phyloP scores from a whole-genome alignment of 1,140 invertebrate genomes.

The Megathymus violae region DNA sequence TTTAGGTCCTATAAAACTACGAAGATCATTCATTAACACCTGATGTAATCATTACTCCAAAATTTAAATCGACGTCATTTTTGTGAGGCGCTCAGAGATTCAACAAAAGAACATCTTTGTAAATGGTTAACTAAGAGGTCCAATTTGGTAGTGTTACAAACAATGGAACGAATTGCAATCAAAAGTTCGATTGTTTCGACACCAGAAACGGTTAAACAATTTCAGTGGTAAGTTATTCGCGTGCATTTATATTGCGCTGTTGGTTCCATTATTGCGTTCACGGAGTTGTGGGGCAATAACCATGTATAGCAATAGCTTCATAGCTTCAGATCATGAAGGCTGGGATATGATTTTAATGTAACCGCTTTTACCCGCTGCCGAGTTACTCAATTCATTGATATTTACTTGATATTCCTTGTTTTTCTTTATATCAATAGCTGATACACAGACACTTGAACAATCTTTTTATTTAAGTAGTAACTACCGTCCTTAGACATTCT shows the following conservation, averaged over 20 bases:
- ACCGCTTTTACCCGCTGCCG: background rate
- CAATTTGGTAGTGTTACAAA: slow-evolving; percentile 11
- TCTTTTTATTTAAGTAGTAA: too few species aligned
- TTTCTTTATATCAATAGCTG: too few species aligned
- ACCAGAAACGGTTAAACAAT: slow-evolving; percentile 19
- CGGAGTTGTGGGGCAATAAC: background rate
- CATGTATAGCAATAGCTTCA: background rate
- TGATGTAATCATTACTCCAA: too few species aligned
- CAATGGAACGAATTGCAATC: slow-evolving; percentile 33
- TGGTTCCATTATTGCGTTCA: slow-evolving; percentile 34
- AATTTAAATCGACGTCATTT: too few species aligned
- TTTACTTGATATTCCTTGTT: too few species aligned
- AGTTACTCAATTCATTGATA: background rate
- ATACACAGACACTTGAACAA: too few species aligned
- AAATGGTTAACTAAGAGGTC: slow-evolving; percentile 20
- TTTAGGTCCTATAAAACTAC: too few species aligned
- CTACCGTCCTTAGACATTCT: too few species aligned
- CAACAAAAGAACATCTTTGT: slow-evolving; percentile 2
- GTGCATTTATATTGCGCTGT: slow-evolving; percentile 38
- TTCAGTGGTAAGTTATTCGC: slow-evolving; percentile 29
- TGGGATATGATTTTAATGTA: background rate
- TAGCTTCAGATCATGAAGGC: background rate
- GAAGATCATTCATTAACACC: too few species aligned
- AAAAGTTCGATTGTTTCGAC: slow-evolving; percentile 40
- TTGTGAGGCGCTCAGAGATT: too few species aligned